These are phyloP conservation scores for Podargus strigoides DNA, from an alignment of 2,797 vertebrate genomes.

Conservation along the genomic window DNA sequence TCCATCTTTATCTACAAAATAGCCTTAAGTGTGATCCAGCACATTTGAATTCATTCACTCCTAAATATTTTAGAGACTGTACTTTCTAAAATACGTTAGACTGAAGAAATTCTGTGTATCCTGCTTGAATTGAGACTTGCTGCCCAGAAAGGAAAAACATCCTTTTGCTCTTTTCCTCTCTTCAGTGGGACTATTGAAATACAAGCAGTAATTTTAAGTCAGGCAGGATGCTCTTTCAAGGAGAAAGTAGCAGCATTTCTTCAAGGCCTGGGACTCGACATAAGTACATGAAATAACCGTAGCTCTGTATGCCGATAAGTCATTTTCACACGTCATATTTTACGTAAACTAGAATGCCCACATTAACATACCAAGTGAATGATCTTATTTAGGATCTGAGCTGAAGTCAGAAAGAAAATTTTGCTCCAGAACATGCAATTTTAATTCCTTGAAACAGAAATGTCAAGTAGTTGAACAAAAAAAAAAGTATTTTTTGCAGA, in stretches of 20 bases:
- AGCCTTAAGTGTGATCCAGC: neutral
- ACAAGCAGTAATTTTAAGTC: neutral
- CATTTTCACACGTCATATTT: slow-evolving; percentile 11
- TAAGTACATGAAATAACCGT: neutral
- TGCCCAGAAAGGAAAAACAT: neutral
- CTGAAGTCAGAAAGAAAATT: slow-evolving; percentile 39
- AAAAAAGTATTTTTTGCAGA: neutral
- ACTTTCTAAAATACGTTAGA: neutral
- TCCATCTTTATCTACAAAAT: neutral
- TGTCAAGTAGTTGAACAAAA: slow-evolving; percentile 51
- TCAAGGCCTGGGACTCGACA: neutral
- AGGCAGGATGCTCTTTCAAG: neutral
- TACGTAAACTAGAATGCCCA: neutral
- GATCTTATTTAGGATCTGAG: slow-evolving; percentile 17
- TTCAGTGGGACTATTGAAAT: neutral
- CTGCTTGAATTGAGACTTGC: neutral
- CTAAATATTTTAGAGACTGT: neutral
- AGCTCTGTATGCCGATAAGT: neutral
- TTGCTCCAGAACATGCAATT: neutral
- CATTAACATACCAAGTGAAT: neutral
- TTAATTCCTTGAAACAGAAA: slow-evolving; percentile 33
- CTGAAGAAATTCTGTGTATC: neutral
- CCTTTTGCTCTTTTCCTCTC: neutral
- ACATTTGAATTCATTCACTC: neutral
- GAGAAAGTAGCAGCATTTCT: neutral